Evolutionary conservation across 37 sponge, comb jelly and placozoan species (phyloP).

Genomic region (Chondrosia reniformis): DNA sequence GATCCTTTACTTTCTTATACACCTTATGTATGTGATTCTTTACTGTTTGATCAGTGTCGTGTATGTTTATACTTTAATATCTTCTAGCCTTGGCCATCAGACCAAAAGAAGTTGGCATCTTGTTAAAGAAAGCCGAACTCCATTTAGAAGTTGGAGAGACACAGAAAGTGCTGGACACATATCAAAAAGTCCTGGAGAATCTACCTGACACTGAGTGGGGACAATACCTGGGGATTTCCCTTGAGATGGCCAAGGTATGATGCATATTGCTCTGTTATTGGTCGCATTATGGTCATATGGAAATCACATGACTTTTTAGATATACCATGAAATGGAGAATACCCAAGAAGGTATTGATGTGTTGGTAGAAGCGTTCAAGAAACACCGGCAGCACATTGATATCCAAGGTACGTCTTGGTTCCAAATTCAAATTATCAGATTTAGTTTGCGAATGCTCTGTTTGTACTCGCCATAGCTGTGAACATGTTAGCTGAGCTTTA

Average conservation of each 20-base stretch:
- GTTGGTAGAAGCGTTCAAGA: slow-evolving; percentile 25
- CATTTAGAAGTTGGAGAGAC: slow-evolving; percentile 27
- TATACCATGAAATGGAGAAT: slow-evolving; percentile 37
- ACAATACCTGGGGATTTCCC: slow-evolving; percentile 44
- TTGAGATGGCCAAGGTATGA: slow-evolving; percentile 64
- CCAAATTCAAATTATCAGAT: too few species aligned
- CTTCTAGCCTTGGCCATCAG: slow-evolving; percentile 43
- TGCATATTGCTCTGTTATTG: background rate
- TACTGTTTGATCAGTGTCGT: background rate
- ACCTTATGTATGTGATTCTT: too few species aligned
- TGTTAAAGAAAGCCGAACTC: slow-evolving; percentile 62
- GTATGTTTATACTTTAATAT: background rate
- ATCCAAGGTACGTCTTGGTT: slow-evolving; percentile 35
- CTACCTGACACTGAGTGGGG: slow-evolving; percentile 24
- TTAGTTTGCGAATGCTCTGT: too few species aligned
- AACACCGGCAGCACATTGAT: slow-evolving; percentile 32
- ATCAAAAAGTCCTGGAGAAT: slow-evolving; percentile 38
- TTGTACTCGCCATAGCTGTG: slow-evolving; percentile 17
- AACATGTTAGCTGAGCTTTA: slow-evolving; percentile 80
- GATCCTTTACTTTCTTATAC: too few species aligned
- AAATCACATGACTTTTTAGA: slow-evolving; percentile 9
- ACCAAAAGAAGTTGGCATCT: slow-evolving; percentile 24
- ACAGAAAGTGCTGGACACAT: slow-evolving; percentile 57
- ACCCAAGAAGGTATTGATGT: slow-evolving; percentile 44
- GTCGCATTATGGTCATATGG: background rate